Conservation (phyloP, 2,888 invertebrate species). For the Thera britannica region DNA sequence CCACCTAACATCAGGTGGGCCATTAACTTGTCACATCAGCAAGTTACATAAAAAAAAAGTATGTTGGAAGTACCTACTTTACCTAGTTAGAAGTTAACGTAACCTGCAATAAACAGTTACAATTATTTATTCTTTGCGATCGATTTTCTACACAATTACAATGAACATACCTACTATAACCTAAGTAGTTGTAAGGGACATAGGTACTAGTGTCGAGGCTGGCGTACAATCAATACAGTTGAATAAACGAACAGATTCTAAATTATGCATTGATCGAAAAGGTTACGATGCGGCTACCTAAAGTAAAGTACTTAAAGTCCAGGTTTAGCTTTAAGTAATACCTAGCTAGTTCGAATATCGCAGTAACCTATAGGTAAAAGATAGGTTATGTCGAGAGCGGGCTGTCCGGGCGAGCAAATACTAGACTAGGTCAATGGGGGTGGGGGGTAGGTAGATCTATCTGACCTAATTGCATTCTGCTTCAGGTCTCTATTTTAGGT, state of each 20-base stretch:
- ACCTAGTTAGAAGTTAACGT: no score
- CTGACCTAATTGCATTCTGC: slow-evolving; percentile 8
- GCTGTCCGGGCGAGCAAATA: not conserved
- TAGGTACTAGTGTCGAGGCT: not conserved
- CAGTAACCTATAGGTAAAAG: not conserved
- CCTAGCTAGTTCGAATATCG: not conserved
- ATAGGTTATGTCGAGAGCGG: not conserved
- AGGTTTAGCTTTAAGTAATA: no score
- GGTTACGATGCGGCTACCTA: not conserved
- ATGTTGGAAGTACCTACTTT: no score
- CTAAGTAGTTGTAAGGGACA: not conserved
- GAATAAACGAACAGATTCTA: slow-evolving; percentile 2
- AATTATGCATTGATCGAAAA: slow-evolving; percentile 22
- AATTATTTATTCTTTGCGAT: no score
- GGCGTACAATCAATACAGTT: slow-evolving; percentile 10
- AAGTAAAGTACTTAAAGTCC: no score
- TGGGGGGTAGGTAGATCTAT: slow-evolving; percentile 3
- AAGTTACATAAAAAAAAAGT: no score
- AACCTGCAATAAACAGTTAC: no score
- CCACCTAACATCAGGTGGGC: no score
- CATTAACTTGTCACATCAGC: no score
- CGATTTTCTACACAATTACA: no score
- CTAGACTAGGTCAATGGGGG: slow-evolving; percentile 12
- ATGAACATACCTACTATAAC: no score
- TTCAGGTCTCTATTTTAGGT: not conserved